phyloP scores from a whole-genome alignment of 2,888 invertebrate species.

The Toxonevra muliebris region DNA sequence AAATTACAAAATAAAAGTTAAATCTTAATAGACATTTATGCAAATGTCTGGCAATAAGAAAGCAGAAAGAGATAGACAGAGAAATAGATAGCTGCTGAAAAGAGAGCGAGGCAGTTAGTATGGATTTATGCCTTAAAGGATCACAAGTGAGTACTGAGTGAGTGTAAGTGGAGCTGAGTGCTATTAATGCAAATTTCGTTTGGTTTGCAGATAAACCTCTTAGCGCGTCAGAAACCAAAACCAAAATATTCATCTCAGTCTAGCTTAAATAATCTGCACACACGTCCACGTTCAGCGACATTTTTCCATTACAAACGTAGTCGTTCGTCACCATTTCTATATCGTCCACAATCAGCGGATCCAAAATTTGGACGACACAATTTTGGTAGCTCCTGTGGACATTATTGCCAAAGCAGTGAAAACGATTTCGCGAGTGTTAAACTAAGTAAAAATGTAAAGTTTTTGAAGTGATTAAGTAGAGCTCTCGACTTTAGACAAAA shows the following conservation, averaged over 20 bases:
- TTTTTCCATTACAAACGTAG: slow-evolving; percentile 53
- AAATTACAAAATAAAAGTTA: too few relatives aligned
- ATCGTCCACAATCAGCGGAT: slow-evolving; percentile 63
- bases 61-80: too few relatives aligned
- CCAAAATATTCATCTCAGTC: slow-evolving; percentile 56
- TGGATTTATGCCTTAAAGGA: slow-evolving; percentile 65
- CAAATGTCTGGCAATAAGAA: too few relatives aligned
- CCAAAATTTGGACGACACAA: slow-evolving; percentile 54
- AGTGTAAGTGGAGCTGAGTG: too few relatives aligned
- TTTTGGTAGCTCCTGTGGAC: slow-evolving; percentile 40
- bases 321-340: slow-evolving; percentile 55
- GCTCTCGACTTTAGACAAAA: too few relatives aligned
- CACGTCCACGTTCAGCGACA: slow-evolving; percentile 62
- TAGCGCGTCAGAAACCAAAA: slow-evolving; percentile 61
- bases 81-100: too few relatives aligned
- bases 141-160: slow-evolving; percentile 57
- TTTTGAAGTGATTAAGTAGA: neutral
- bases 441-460: slow-evolving; percentile 40
- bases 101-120: slow-evolving; percentile 45
- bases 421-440: slow-evolving; percentile 44
- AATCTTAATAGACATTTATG: too few relatives aligned
- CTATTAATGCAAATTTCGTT: neutral
- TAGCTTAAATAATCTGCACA: slow-evolving; percentile 41
- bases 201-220: slow-evolving; percentile 62
- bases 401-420: slow-evolving; percentile 43